These are phyloP conservation scores for Telmatherina bonti DNA, from an alignment of 2,797 vertebrate species.

Conservation along the genomic window DNA sequence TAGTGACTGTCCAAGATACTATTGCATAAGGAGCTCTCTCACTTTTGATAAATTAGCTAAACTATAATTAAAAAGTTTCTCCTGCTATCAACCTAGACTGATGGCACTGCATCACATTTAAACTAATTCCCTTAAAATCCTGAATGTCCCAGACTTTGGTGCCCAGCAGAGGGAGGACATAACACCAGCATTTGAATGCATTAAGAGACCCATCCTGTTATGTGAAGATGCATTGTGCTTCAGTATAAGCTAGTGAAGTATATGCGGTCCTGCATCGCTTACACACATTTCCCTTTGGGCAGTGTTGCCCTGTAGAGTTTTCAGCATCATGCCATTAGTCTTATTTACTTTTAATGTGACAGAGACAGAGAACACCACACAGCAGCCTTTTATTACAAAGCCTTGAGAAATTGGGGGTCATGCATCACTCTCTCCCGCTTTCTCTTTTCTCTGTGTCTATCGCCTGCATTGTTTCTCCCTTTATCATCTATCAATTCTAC, in stretches of 20 bases:
- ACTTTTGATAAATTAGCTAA: conserved; percentile 13
- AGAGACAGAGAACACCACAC: conserved; percentile 76
- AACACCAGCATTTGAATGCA: conserved; percentile 42
- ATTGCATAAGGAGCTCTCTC: not conserved
- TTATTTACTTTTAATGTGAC: conserved; percentile 84
- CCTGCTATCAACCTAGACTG: conserved; percentile 13
- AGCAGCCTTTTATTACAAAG: conserved; percentile 78
- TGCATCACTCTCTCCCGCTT: conserved; percentile 69
- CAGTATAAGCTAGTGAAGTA: conserved; percentile 22
- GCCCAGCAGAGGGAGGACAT: conserved; percentile 29
- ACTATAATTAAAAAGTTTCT: conserved; percentile 17
- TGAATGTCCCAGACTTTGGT: conserved; percentile 36
- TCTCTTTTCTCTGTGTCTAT: conserved; percentile 41
- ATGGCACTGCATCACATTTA: conserved; percentile 35
- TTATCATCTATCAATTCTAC: conserved; percentile 66
- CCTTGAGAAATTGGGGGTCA: conserved; percentile 75
- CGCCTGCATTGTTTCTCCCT: conserved; percentile 52
- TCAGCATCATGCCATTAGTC: conserved; percentile 75
- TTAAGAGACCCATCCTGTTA: conserved; percentile 32
- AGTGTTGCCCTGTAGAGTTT: conserved; percentile 58
- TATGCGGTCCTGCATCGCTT: not conserved
- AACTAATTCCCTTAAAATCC: conserved; percentile 27
- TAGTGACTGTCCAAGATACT: not conserved
- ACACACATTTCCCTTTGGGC: conserved; percentile 49
- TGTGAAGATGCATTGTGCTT: conserved; percentile 2